Evolutionary conservation across 2,797 vertebrate species (phyloP).

Genomic region (Tamandua tetradactyla): DNA sequence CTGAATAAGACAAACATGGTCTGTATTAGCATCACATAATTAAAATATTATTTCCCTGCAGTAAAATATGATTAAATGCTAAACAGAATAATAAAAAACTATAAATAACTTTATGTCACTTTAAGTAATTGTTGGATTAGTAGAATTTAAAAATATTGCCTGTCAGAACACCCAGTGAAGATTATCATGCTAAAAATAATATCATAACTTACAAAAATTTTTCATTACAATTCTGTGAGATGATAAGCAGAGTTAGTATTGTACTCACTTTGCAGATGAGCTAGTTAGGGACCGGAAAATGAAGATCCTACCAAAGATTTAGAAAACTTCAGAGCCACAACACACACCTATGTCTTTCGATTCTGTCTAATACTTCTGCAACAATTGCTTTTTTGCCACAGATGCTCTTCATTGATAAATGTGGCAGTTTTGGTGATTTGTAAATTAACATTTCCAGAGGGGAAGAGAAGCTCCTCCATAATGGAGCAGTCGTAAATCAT

Average conservation of each 20-base stretch:
- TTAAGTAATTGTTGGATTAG: background rate
- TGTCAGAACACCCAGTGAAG: background rate
- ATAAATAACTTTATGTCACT: background rate
- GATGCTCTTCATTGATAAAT: slow-evolving; percentile 6
- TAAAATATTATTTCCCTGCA: background rate
- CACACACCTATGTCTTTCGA: background rate
- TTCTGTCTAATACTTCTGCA: background rate
- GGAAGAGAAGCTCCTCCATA: background rate
- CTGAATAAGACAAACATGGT: too few relatives aligned
- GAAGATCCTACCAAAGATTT: background rate
- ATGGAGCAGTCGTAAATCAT: slow-evolving; percentile 28
- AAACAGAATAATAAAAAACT: background rate
- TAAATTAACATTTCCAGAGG: slow-evolving; percentile 58
- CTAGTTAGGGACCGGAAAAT: background rate
- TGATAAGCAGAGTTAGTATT: background rate
- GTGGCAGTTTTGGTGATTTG: slow-evolving; percentile 19
- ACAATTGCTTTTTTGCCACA: background rate
- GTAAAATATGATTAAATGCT: background rate
- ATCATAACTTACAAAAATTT: background rate
- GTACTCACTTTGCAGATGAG: background rate
- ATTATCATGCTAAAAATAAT: background rate
- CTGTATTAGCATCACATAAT: background rate
- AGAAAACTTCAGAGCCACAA: background rate
- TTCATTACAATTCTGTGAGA: background rate
- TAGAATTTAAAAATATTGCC: background rate